A percentile compares a stretch with the other conserved stretches of the same genome.
Evolutionary conservation across 2,888 invertebrate species (phyloP).

Genomic region (Pasiphila rectangulata): DNA sequence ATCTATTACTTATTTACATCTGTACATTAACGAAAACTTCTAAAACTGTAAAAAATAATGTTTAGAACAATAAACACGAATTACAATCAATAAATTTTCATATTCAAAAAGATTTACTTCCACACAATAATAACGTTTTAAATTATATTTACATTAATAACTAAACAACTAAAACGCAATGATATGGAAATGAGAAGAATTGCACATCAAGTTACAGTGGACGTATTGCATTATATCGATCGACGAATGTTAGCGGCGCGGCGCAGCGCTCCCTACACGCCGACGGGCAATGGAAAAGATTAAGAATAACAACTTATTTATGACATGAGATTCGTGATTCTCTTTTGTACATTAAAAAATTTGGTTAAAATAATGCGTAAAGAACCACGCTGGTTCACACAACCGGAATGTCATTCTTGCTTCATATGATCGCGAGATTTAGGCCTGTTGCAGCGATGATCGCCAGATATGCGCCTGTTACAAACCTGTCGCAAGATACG

Average conservation of each 20-base stretch:
- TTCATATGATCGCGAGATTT: too few relatives aligned
- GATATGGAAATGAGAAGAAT: constrained; percentile 78
- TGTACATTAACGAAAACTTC: constrained; percentile 77
- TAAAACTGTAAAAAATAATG: constrained; percentile 70
- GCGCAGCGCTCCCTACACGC: too few relatives aligned
- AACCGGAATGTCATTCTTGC: too few relatives aligned
- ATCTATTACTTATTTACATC: constrained; percentile 73
- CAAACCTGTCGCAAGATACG: too few relatives aligned
- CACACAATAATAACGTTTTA: constrained; percentile 59
- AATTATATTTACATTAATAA: constrained; percentile 78
- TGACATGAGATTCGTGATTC: too few relatives aligned
- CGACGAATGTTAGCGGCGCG: constrained; percentile 40
- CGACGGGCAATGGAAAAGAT: too few relatives aligned
- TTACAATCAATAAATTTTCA: constrained; percentile 65
- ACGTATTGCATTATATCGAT: constrained; percentile 65
- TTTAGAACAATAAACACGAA: constrained; percentile 72
- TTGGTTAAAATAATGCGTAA: too few relatives aligned
- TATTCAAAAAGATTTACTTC: constrained; percentile 56
- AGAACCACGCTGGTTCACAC: too few relatives aligned
- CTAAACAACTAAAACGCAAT: constrained; percentile 74
- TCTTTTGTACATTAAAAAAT: too few relatives aligned
- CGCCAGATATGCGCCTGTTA: too few relatives aligned
- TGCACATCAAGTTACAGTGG: constrained; percentile 75
- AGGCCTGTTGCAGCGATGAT: too few relatives aligned
- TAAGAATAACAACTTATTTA: too few relatives aligned